Percentiles rank a stretch among this genome's conserved stretches.
Evolutionary conservation across 2,797 vertebrate genomes (phyloP).

Genomic region (Sebastes iracundus): DNA sequence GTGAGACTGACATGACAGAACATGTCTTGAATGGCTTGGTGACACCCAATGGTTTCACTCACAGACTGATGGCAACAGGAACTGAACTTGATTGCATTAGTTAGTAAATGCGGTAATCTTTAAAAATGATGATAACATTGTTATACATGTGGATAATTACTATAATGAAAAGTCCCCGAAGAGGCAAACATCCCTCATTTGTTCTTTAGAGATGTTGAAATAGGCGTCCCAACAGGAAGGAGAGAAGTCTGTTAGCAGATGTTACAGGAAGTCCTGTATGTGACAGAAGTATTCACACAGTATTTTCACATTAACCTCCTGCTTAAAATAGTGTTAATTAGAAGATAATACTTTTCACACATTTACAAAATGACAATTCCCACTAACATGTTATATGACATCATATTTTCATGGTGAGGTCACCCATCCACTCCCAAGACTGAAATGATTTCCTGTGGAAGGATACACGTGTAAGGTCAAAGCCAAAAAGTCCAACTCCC

Average conservation of each 20-base stretch:
- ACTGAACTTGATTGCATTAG: not conserved
- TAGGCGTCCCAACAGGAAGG: not conserved
- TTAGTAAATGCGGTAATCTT: not conserved
- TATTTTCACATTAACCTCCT: not conserved
- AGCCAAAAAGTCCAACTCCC: not conserved
- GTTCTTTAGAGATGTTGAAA: not conserved
- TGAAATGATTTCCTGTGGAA: slow-evolving; percentile 19
- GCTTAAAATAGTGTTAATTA: not conserved
- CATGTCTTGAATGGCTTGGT: not conserved
- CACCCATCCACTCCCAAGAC: not conserved
- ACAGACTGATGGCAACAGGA: not conserved
- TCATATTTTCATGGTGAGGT: slow-evolving; percentile 6
- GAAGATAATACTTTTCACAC: not conserved
- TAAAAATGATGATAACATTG: not conserved
- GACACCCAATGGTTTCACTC: not conserved
- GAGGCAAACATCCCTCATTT: not conserved
- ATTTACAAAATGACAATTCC: not conserved
- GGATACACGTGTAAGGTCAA: not conserved
- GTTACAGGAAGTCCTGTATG: not conserved
- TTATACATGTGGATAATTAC: not conserved
- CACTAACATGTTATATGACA: not conserved
- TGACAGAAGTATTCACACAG: not conserved
- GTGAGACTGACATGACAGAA: not conserved
- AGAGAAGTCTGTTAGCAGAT: not conserved
- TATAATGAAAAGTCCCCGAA: not conserved